Percentiles rank a stretch among this genome's conserved stretches.
phyloP scores from a whole-genome alignment of 2,797 vertebrate species.

The Spinus pinus region DNA sequence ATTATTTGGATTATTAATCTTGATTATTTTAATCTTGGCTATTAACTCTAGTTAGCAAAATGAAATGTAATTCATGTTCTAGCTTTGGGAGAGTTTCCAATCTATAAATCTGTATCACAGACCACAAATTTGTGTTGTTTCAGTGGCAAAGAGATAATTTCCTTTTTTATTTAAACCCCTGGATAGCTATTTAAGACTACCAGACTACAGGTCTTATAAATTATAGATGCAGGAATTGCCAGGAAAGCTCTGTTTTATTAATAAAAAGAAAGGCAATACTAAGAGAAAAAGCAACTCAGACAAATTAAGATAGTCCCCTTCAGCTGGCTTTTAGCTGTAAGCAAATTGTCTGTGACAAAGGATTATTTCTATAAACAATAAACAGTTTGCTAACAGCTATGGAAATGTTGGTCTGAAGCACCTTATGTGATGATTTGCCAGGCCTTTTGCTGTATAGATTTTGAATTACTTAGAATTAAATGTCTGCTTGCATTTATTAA shows the following conservation, averaged over 20 bases:
- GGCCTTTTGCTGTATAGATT: neutral
- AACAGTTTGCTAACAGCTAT: neutral
- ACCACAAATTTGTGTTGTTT: constrained; percentile 6
- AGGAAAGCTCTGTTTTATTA: neutral
- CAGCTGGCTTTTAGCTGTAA: neutral
- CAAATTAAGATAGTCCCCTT: neutral
- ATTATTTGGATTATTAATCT: neutral
- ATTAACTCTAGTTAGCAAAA: constrained; percentile 5
- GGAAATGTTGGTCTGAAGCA: neutral
- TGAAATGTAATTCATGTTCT: neutral
- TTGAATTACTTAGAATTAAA: neutral
- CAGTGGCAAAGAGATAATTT: neutral
- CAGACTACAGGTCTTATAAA: neutral
- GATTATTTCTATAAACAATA: neutral
- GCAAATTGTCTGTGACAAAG: neutral
- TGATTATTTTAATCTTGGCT: constrained; percentile 12
- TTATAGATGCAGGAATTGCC: neutral
- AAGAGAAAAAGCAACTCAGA: neutral
- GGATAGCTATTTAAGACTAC: neutral
- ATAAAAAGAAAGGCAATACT: neutral
- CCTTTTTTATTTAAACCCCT: constrained; percentile 3
- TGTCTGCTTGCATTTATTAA: neutral
- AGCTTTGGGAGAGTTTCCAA: constrained; percentile 1
- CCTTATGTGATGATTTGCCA: neutral
- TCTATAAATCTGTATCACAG: neutral